Evolutionary conservation across 2,113 vertebrate genomes (phyloP).

Genomic region (Sarotherodon lohbergeri): DNA sequence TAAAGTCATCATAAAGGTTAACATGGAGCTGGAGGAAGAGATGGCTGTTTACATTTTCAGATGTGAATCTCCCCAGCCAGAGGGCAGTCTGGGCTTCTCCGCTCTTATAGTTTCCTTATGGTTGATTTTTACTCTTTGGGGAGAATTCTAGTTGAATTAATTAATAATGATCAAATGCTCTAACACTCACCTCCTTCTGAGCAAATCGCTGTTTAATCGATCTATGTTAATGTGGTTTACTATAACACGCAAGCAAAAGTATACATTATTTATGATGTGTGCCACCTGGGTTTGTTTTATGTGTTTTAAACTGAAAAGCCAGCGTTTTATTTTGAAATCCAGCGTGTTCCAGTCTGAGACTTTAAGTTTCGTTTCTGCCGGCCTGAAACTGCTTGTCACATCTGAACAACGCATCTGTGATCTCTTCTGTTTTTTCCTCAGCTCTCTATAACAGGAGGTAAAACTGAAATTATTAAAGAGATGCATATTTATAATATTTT

Average conservation of each 20-base stretch:
- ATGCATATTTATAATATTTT: not conserved
- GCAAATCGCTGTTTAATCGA: not conserved
- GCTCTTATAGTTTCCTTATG: not conserved
- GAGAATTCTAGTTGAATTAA: not conserved
- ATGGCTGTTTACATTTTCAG: too few species aligned
- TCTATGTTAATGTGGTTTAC: not conserved
- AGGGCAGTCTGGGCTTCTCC: not conserved
- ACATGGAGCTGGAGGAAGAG: fast-evolving
- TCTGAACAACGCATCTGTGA: fast-evolving
- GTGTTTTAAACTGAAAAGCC: not conserved
- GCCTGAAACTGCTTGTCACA: not conserved
- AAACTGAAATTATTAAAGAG: not conserved
- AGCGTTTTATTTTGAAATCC: not conserved
- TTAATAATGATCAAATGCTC: not conserved
- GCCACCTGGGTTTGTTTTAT: fast-evolving
- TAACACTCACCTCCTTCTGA: not conserved
- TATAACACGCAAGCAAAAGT: not conserved
- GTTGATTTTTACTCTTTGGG: not conserved
- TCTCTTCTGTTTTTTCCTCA: not conserved
- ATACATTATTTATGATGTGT: fast-evolving
- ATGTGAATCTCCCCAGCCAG: too few species aligned
- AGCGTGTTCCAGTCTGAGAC: not conserved
- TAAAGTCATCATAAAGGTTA: not conserved
- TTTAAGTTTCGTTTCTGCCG: not conserved
- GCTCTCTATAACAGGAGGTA: not conserved